Conservation (phyloP, 2,113 vertebrate genomes). For the Saiga tatarica region DNA sequence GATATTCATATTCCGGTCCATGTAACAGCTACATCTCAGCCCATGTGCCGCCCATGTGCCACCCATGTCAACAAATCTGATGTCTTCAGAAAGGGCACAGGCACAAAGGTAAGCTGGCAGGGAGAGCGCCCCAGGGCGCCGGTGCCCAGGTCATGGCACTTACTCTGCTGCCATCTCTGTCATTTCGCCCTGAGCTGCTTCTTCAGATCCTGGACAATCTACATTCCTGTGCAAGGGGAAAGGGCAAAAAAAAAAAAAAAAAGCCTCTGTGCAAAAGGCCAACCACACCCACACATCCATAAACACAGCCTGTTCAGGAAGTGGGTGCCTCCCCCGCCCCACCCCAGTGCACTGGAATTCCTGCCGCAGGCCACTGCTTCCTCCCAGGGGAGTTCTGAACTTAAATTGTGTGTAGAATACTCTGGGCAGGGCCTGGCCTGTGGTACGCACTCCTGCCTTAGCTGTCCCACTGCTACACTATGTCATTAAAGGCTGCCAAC, state of each 20-base stretch:
- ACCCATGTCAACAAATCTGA: fast-evolving
- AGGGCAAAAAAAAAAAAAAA: not conserved
- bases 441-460: fast-evolving
- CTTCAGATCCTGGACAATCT: not conserved
- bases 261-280: not conserved
- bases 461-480: fast-evolving
- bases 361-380: fast-evolving
- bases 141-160: not conserved
- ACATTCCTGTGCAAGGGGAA: not conserved
- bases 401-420: fast-evolving
- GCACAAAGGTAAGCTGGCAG: not conserved
- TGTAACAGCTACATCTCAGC: not conserved
- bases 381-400: not conserved
- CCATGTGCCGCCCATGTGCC: fast-evolving
- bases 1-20: fast-evolving
- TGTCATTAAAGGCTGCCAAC: fast-evolving
- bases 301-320: not conserved
- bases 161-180: fast-evolving
- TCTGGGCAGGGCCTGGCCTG: fast-evolving
- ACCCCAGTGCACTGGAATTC: not conserved
- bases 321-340: not conserved
- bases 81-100: not conserved
- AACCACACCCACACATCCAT: not conserved
- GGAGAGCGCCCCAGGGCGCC: fast-evolving
- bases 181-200: not conserved